Evolutionary conservation across 2,113 vertebrate species (phyloP).

Genomic region (Monopterus albus): DNA sequence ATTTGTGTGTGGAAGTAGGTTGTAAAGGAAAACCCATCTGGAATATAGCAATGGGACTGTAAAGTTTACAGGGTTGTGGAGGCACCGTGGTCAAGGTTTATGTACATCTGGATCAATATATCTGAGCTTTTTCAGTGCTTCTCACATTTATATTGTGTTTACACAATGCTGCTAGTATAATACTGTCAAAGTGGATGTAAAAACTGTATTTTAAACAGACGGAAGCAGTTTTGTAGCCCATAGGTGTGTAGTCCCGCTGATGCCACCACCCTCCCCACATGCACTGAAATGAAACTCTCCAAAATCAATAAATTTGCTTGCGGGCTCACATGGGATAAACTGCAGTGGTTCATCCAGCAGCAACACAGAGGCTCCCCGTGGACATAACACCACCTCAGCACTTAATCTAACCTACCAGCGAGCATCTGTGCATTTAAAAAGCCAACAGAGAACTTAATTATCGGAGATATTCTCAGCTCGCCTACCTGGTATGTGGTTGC

Average conservation of each 20-base stretch:
- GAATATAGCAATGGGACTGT: constrained; percentile 6
- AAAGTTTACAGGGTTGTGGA: constrained; percentile 19
- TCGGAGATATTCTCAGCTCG: constrained; percentile 26
- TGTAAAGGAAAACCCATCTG: constrained; percentile 16
- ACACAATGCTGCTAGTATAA: background rate
- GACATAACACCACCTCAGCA: constrained; percentile 29
- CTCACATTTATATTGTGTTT: background rate
- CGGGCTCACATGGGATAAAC: constrained; percentile 35
- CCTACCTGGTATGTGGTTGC: background rate
- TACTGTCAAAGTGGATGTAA: background rate
- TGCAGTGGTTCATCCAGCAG: constrained; percentile 20
- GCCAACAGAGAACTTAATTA: constrained; percentile 45
- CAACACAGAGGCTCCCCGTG: constrained; percentile 18
- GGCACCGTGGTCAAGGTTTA: background rate
- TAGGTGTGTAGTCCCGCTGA: background rate
- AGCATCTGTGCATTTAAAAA: constrained; percentile 27
- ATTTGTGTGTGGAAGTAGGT: constrained; percentile 1
- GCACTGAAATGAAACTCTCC: constrained; percentile 31
- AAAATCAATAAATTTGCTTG: constrained; percentile 55
- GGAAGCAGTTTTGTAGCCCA: constrained; percentile 3
- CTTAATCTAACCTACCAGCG: background rate
- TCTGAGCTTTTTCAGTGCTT: background rate
- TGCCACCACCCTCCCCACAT: constrained; percentile 4
- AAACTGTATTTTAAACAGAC: background rate
- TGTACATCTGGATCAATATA: background rate